phyloP scores from a whole-genome alignment of 2,113 vertebrate genomes.

The Empidonax traillii region DNA sequence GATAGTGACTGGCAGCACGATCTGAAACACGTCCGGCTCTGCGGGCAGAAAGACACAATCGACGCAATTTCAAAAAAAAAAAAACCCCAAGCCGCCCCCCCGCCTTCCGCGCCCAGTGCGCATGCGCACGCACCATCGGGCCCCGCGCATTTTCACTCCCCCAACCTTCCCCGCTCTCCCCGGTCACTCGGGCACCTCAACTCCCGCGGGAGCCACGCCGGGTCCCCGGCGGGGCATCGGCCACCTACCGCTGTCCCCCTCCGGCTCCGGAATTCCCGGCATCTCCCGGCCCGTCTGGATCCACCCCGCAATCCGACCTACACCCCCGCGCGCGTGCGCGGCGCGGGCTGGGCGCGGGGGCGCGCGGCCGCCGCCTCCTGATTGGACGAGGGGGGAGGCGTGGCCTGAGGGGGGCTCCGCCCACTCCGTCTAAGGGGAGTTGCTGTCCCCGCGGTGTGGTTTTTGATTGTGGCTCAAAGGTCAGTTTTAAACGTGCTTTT shows the following conservation, averaged over 20 bases:
- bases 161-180: fast-evolving
- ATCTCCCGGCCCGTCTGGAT: background rate
- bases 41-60: background rate
- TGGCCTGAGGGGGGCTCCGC: fast-evolving
- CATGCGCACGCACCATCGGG: fast-evolving
- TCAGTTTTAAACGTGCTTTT: fast-evolving
- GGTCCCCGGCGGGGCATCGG: fast-evolving
- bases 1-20: background rate
- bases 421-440: background rate
- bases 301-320: no score
- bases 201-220: background rate
- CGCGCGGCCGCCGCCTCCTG: fast-evolving
- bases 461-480: fast-evolving
- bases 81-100: fast-evolving
- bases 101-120: fast-evolving
- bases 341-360: background rate
- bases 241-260: background rate
- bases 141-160: fast-evolving
- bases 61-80: background rate
- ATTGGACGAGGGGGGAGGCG: fast-evolving
- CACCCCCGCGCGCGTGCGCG: background rate
- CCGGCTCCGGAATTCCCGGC: fast-evolving
- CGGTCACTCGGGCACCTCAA: background rate
- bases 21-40: slow-evolving; percentile 38
- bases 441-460: fast-evolving